Base-by-base conservation (phyloP, 2,113 vertebrate species). In the Menura novaehollandiae region DNA sequence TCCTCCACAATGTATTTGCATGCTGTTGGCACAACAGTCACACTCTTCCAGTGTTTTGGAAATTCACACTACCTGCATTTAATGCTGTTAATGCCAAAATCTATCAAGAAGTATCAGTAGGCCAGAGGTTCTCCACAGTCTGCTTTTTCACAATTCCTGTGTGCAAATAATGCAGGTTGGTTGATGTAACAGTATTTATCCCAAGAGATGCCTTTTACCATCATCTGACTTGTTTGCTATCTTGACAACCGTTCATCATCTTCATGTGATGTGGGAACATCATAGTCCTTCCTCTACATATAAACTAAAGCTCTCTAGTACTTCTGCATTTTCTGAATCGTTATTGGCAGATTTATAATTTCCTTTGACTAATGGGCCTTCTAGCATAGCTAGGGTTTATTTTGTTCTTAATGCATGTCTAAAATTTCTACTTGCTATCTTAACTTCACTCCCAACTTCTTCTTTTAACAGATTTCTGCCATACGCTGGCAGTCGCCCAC, bases 321-420 rank as follows among this genome's bases (percentile, higher is more conserved):
- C 93, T 96, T 96, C 95, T 88, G 77, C 89, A 92, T 96, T 96
- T 96, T 85, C 66, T 91, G 28, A 41, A 73, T 41, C 0, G 2
- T 53, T 84, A 35, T 56, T 9, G 3, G 19, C 52, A 85, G 35
- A 56, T 85, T 85, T 79, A 76, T 68, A 9, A 79, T 73, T 85
- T 91, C 44, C 69, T 79, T 89, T 92, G 74, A 73, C 52, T 87
- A 60, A 37, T 5, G 10, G 14, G 20, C 46, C 30, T 86, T 56
- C 71, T 89, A 2, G 3, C 2, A 30, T 11, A 81, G 27, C 73
- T 53, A 58, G 23, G 22, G 9, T 30, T 95, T 92, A 41, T 79
- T 75, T 63, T 60, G 18, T 79, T 89, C 66, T 72, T 59, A 18
- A 66, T 27, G 23, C 6, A 27, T 15, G 6, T 46, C 26, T 64